A percentile compares a stretch with the other conserved stretches of the same genome.
Evolutionary conservation across 2,113 vertebrate species (phyloP).

Genomic region (Ailuropoda melanoleuca): DNA sequence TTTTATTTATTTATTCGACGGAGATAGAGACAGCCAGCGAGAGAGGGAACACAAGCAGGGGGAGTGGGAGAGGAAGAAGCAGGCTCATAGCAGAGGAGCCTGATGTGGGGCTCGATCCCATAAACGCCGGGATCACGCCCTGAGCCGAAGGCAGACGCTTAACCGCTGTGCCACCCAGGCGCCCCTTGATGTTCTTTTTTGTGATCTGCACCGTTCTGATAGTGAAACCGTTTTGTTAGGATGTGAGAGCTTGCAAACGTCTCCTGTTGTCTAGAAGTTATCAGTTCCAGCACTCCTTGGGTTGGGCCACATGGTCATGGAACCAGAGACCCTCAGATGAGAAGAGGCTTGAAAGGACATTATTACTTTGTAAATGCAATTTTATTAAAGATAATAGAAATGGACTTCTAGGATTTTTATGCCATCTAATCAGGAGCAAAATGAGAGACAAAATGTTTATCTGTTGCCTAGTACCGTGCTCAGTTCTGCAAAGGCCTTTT

Average conservation of each 20-base stretch:
- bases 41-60: too few species aligned
- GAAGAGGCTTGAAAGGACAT: background rate
- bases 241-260: background rate
- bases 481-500: background rate
- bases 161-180: too few species aligned
- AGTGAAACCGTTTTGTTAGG: background rate
- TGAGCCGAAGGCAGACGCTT: too few species aligned
- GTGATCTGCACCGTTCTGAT: background rate
- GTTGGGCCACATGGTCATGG: background rate
- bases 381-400: background rate
- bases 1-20: too few species aligned
- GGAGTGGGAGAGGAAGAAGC: too few species aligned
- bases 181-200: background rate
- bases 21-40: too few species aligned
- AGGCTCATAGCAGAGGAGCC: too few species aligned
- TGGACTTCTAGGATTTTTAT: background rate
- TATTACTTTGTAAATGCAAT: constrained; percentile 1
- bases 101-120: too few species aligned
- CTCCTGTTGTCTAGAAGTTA: background rate
- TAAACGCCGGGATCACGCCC: too few species aligned
- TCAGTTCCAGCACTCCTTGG: background rate
- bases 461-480: background rate
- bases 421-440: background rate
- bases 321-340: background rate
- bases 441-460: background rate